Conservation (phyloP, 1,140 invertebrate genomes). For the Drosophila lacertosa region DNA sequence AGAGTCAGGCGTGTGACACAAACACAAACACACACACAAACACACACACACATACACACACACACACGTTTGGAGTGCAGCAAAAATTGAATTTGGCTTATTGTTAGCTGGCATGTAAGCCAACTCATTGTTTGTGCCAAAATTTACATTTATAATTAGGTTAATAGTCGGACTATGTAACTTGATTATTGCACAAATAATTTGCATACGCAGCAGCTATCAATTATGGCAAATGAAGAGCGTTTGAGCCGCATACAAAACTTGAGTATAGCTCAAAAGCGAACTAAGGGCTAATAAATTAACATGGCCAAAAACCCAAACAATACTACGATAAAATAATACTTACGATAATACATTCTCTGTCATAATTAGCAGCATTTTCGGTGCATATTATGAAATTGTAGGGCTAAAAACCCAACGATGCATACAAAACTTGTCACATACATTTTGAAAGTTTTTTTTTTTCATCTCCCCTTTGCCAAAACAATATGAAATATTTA, state of each 20-base stretch:
- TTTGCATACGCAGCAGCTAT: slow-evolving; percentile 67
- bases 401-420: too few relatives aligned
- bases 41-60: slow-evolving; percentile 18
- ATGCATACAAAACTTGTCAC: too few relatives aligned
- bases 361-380: background rate
- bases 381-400: too few relatives aligned
- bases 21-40: too few relatives aligned
- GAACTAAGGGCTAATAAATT: slow-evolving; percentile 39
- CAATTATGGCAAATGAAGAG: slow-evolving; percentile 67
- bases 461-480: too few relatives aligned
- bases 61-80: background rate
- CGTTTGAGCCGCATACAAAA: slow-evolving; percentile 32
- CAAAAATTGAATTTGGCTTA: slow-evolving; percentile 62
- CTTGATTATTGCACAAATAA: slow-evolving; percentile 69
- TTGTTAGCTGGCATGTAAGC: slow-evolving; percentile 42
- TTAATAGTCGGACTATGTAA: slow-evolving; percentile 72
- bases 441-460: too few relatives aligned
- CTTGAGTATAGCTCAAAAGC: slow-evolving; percentile 11
- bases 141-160: slow-evolving; percentile 80
- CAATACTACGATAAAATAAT: slow-evolving; percentile 33
- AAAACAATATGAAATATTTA: too few relatives aligned
- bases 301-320: slow-evolving; percentile 40
- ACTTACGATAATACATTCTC: background rate
- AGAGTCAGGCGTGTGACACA: slow-evolving; percentile 14
- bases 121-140: slow-evolving; percentile 64